Percentiles rank a stretch among this genome's conserved stretches.
Evolutionary conservation across 2,888 invertebrate species (phyloP).

Genomic region (Endomychus coccineus): DNA sequence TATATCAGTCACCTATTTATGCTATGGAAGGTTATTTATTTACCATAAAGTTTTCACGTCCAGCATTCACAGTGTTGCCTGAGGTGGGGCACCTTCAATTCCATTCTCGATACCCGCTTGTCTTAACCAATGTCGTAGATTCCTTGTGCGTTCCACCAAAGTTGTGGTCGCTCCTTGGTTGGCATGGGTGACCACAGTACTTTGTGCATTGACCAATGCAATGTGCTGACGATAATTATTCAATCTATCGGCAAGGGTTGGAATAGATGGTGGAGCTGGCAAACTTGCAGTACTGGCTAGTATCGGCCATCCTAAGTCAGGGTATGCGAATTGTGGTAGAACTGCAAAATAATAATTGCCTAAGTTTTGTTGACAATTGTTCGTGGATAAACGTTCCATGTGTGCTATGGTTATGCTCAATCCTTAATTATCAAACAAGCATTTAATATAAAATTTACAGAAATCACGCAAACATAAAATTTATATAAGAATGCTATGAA

Average conservation of each 20-base stretch:
- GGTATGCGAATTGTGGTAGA: constrained; percentile 48
- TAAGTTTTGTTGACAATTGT: too few species aligned
- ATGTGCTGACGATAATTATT: constrained; percentile 51
- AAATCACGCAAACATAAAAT: too few species aligned
- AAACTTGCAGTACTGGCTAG: constrained; percentile 24
- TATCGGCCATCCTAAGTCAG: constrained; percentile 50
- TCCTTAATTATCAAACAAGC: too few species aligned
- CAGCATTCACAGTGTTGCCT: constrained; percentile 10
- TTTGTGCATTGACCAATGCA: constrained; percentile 45
- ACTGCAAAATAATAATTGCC: too few species aligned
- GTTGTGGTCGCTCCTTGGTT: constrained; percentile 53
- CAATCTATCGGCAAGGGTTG: constrained; percentile 48
- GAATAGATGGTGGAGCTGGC: constrained; percentile 42
- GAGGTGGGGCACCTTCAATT: constrained; percentile 20
- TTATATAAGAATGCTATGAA: too few species aligned
- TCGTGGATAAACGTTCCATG: too few species aligned
- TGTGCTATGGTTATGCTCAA: too few species aligned
- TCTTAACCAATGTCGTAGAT: constrained; percentile 59
- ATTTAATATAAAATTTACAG: too few species aligned
- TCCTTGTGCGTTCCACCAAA: constrained; percentile 57
- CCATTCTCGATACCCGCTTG: constrained; percentile 42
- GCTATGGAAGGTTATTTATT: too few species aligned
- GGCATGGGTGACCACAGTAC: constrained; percentile 42
- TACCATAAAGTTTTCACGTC: too few species aligned
- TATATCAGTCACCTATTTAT: too few species aligned